phyloP scores from a whole-genome alignment of 2,113 vertebrate genomes.

The Ranitomeya imitator region DNA sequence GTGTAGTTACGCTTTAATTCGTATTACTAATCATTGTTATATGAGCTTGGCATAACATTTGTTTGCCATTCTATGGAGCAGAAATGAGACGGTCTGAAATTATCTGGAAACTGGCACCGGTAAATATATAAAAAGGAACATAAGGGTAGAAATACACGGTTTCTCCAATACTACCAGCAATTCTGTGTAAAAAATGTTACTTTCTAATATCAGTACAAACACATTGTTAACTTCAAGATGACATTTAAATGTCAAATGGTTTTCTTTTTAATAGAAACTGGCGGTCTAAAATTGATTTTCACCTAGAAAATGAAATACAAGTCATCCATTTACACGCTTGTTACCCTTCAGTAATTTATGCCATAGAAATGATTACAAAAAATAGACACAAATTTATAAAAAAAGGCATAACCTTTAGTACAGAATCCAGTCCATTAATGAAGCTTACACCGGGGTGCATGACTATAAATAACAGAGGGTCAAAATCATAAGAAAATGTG shows the following conservation, averaged over 20 bases:
- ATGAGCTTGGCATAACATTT: background rate
- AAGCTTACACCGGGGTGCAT: background rate
- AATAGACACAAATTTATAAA: constrained; percentile 20
- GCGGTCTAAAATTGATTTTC: constrained; percentile 52
- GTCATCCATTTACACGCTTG: constrained; percentile 26
- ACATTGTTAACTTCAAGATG: constrained; percentile 49
- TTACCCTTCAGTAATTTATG: constrained; percentile 49
- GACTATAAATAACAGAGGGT: constrained; percentile 22
- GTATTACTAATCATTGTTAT: background rate
- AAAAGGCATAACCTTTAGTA: constrained; percentile 35
- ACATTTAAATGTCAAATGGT: constrained; percentile 57
- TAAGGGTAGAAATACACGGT: background rate
- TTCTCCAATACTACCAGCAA: background rate
- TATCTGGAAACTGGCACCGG: background rate
- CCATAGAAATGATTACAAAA: constrained; percentile 42
- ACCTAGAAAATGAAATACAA: constrained; percentile 51
- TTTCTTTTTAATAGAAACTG: constrained; percentile 51
- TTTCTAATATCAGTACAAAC: constrained; percentile 26
- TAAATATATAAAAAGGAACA: background rate
- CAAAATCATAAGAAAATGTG: background rate
- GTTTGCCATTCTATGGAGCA: background rate
- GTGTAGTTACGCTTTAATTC: too few species aligned
- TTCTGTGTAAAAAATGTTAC: constrained; percentile 20
- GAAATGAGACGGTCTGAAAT: background rate
- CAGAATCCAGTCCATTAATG: constrained; percentile 17